A percentile compares a stretch with the other conserved stretches of the same genome.
These are phyloP conservation scores for Papilio glaucus DNA, from an alignment of 1,140 invertebrate genomes.

Conservation along the genomic window DNA sequence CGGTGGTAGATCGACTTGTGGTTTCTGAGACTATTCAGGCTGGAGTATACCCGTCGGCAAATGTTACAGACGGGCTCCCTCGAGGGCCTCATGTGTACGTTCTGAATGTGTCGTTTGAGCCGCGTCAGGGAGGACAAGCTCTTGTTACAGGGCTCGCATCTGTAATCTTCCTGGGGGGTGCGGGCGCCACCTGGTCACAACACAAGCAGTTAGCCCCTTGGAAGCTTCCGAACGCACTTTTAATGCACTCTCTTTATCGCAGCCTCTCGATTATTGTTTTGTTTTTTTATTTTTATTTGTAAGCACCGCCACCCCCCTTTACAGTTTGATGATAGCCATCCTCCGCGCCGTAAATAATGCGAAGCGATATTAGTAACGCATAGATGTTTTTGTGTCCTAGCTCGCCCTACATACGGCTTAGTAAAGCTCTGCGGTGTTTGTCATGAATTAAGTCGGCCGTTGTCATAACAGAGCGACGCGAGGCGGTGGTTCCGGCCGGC, in stretches of 20 bases:
- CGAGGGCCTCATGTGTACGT: constrained; percentile 93
- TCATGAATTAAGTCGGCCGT: constrained; percentile 52
- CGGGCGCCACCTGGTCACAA: constrained; percentile 83
- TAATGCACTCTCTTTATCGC: constrained; percentile 81
- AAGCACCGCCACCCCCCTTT: constrained; percentile 81
- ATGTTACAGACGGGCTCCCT: constrained; percentile 94
- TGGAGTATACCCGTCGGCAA: constrained; percentile 94
- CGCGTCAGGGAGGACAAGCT: constrained; percentile 92
- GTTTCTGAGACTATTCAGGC: constrained; percentile 92
- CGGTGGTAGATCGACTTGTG: constrained; percentile 95
- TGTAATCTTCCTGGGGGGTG: constrained; percentile 89
- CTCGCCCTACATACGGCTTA: constrained; percentile 60
- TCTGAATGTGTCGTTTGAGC: constrained; percentile 93
- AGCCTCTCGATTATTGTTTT: constrained; percentile 60
- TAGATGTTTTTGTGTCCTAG: constrained; percentile 54
- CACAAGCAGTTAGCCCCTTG: constrained; percentile 81
- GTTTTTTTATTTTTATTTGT: constrained; percentile 40
- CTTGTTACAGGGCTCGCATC: constrained; percentile 95
- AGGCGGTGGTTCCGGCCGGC: constrained; percentile 45
- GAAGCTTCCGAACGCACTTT: constrained; percentile 81
- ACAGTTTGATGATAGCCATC: constrained; percentile 70
- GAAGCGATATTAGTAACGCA: constrained; percentile 78
- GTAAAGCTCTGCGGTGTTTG: constrained; percentile 67
- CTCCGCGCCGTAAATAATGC: constrained; percentile 68
- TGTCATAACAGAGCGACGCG: constrained; percentile 48